A percentile compares a stretch with the other conserved stretches of the same genome.
Evolutionary conservation across 2,888 invertebrate species (phyloP).

Genomic region (Magallana nippona): DNA sequence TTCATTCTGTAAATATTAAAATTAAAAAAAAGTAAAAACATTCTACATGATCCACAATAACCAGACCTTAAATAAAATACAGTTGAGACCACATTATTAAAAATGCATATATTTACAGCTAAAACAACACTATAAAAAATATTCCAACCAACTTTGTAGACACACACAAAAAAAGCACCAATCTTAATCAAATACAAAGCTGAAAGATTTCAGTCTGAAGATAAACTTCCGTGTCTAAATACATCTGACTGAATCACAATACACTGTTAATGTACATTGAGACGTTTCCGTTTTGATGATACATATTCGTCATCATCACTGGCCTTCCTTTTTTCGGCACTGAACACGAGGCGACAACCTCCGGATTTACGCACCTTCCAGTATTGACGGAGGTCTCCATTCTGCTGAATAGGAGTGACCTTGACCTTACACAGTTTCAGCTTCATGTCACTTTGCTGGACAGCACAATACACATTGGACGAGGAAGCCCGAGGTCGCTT

Average conservation of each 20-base stretch:
- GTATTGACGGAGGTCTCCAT: conserved; percentile 60
- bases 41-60: too few relatives aligned
- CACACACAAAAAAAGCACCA: too few relatives aligned
- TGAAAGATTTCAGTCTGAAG: too few relatives aligned
- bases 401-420: conserved; percentile 49
- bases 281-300: conserved; percentile 28
- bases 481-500: not conserved
- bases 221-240: not conserved
- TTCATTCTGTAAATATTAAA: too few relatives aligned
- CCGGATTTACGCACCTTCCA: conserved; percentile 69
- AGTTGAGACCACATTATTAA: too few relatives aligned
- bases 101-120: too few relatives aligned
- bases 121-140: too few relatives aligned
- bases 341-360: conserved; percentile 67
- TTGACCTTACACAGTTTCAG: conserved; percentile 55
- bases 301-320: not conserved
- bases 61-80: too few relatives aligned
- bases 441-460: conserved; percentile 57
- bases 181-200: too few relatives aligned
- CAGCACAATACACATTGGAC: conserved; percentile 47
- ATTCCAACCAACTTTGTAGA: too few relatives aligned
- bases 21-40: too few relatives aligned
- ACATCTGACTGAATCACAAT: not conserved
- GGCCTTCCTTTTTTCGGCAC: conserved; percentile 55
- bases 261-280: not conserved